Conservation (phyloP, 2,797 vertebrate species). For the Enteromius paludinosus region DNA sequence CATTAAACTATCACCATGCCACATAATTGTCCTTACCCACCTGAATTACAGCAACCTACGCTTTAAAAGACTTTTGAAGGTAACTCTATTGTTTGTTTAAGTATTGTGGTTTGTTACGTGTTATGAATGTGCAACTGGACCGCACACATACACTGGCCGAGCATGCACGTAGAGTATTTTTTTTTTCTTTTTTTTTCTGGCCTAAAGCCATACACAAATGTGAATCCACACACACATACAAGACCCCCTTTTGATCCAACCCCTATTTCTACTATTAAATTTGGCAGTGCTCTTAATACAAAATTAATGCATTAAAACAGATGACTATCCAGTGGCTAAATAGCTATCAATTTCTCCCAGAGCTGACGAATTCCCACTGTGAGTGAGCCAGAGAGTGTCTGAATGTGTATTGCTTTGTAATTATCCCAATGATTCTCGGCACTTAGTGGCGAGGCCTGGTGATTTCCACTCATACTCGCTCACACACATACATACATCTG, state of each 20-base stretch:
- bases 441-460: slow-evolving; percentile 69
- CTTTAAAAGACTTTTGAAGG: neutral
- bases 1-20: neutral
- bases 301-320: slow-evolving; percentile 84
- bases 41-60: slow-evolving; percentile 34
- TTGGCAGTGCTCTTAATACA: slow-evolving; percentile 81
- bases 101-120: neutral
- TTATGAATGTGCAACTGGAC: neutral
- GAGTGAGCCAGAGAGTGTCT: slow-evolving; percentile 74
- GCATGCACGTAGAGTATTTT: neutral
- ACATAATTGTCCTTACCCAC: neutral
- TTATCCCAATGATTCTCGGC: slow-evolving; percentile 72
- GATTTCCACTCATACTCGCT: slow-evolving; percentile 55
- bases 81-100: neutral
- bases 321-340: slow-evolving; percentile 81
- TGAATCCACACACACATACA: slow-evolving; percentile 42
- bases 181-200: neutral
- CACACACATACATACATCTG: slow-evolving; percentile 49
- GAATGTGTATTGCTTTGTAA: slow-evolving; percentile 80
- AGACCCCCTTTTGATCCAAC: slow-evolving; percentile 72
- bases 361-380: slow-evolving; percentile 78
- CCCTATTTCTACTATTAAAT: slow-evolving; percentile 79
- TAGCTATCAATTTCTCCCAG: slow-evolving; percentile 80
- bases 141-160: neutral
- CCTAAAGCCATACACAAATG: neutral